phyloP scores from a whole-genome alignment of 2,888 invertebrate genomes.

The Ochropacha duplaris region DNA sequence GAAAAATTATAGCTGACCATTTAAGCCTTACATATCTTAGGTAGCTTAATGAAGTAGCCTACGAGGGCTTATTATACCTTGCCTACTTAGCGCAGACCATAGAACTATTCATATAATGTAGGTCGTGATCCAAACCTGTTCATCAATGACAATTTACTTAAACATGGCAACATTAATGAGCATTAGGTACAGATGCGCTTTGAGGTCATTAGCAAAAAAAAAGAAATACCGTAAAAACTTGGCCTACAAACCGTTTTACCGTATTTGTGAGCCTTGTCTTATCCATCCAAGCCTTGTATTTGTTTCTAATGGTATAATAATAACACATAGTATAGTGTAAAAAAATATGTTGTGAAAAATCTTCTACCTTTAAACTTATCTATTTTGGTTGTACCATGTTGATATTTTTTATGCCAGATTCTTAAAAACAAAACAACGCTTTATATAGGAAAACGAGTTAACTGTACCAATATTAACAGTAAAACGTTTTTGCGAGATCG shows the following conservation, averaged over 20 bases:
- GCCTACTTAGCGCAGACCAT: background rate
- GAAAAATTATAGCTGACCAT: too few species aligned
- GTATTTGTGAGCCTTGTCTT: background rate
- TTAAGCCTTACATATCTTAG: too few species aligned
- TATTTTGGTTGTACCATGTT: background rate
- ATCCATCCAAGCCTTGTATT: background rate
- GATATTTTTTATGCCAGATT: background rate
- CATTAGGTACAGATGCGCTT: background rate
- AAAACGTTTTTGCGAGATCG: conserved; percentile 55
- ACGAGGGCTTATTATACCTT: too few species aligned
- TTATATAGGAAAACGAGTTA: conserved; percentile 7
- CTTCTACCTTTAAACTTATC: background rate
- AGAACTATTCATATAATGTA: background rate
- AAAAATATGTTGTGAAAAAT: background rate
- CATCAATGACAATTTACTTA: background rate
- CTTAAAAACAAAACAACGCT: background rate
- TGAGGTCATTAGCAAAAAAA: background rate
- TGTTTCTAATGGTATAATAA: too few species aligned
- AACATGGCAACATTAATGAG: background rate
- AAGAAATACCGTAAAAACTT: background rate
- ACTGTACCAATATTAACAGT: conserved; percentile 50
- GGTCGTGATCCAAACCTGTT: conserved; percentile 2
- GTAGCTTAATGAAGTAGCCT: too few species aligned
- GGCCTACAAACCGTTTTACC: background rate
- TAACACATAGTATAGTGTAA: too few species aligned